Evolutionary conservation across 2,113 vertebrate species (phyloP), one percentile per base, ranked within the genome.

Genomic region (Neopipo cinnamomea): DNA sequence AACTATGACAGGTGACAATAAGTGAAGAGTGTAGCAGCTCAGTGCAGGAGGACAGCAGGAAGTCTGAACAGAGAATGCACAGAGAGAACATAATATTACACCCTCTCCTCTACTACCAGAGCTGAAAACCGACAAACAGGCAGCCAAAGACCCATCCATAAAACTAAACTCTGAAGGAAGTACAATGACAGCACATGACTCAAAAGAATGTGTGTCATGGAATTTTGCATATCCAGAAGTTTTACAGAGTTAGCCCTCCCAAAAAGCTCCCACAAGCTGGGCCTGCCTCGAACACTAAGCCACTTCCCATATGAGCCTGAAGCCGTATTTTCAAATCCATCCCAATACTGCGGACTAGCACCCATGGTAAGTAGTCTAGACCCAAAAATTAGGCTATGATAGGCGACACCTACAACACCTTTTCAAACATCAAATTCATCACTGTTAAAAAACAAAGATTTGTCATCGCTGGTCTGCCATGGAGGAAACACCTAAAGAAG

Each of bases 401-500:
- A 0, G 1, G 31, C 28, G 46, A 74, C 67, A 27, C 53, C 65
- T 31, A 42, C 6, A 68, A 14, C 1, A 63, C 6, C 19, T n/a
- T 80, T 50, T 7, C 44, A 49, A 61, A 62, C 33, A 44, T 42
- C 41, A n/a, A 74, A 79, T 2, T 35, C 52, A 39, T 15, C 12
- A 25, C 24, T 16, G 22, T 6, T 9, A 12, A 25, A 49, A 58
- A 63, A 14, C 6, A 25, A 44, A 39, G 10, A 23, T 31, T 15
- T 44, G 24, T 3, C 66, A 30, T 24, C 19, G 5, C 41, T 24
- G 11, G 9, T 1, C 17, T 9, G 31, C 16, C 47, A 59, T 3
- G 6, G 12, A 9, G 8, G 2, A 72, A 24, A 7, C 39, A 33
- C 2, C 5, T 18, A 23, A 8, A 0, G 11, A 31, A 74, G n/a